Percentiles rank a stretch among this genome's conserved stretches.
Evolutionary conservation across 2,888 invertebrate species (phyloP).

Genomic region (Watsonalla cultraria): DNA sequence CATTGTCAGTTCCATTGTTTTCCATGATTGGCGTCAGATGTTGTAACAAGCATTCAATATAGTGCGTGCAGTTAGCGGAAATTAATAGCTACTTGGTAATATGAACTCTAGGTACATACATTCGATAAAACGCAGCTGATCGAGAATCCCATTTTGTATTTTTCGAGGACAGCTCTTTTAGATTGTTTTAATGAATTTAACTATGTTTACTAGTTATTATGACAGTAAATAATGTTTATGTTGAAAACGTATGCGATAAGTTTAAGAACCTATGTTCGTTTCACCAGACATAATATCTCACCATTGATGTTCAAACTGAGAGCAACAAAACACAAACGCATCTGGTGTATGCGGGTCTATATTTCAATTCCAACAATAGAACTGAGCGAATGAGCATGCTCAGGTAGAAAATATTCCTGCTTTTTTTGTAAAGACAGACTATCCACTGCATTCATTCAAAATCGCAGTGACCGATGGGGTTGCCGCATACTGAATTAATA

Average conservation of each 20-base stretch:
- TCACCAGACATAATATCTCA: not conserved
- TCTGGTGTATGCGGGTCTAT: conserved; percentile 1
- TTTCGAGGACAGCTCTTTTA: too few species aligned
- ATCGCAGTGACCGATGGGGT: conserved; percentile 22
- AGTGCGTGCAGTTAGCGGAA: conserved; percentile 10
- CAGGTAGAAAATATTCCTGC: conserved; percentile 48
- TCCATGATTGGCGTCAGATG: conserved; percentile 41
- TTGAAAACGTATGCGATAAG: too few species aligned
- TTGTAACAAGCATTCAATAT: conserved; percentile 36
- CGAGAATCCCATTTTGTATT: too few species aligned
- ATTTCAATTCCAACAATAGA: conserved; percentile 37
- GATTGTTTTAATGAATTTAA: too few species aligned
- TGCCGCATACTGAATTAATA: conserved; percentile 21
- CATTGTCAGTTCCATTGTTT: conserved; percentile 56
- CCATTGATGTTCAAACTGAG: not conserved
- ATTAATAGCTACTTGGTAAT: conserved; percentile 4
- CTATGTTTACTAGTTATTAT: too few species aligned
- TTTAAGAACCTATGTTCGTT: not conserved
- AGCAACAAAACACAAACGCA: not conserved
- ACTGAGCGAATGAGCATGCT: conserved; percentile 37
- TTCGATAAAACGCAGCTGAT: not conserved
- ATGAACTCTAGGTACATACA: not conserved
- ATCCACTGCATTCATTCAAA: conserved; percentile 45
- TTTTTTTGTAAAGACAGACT: conserved; percentile 36
- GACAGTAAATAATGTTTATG: too few species aligned